Conservation (phyloP, 2,113 vertebrate species). For the Sclerurus mexicanus region DNA sequence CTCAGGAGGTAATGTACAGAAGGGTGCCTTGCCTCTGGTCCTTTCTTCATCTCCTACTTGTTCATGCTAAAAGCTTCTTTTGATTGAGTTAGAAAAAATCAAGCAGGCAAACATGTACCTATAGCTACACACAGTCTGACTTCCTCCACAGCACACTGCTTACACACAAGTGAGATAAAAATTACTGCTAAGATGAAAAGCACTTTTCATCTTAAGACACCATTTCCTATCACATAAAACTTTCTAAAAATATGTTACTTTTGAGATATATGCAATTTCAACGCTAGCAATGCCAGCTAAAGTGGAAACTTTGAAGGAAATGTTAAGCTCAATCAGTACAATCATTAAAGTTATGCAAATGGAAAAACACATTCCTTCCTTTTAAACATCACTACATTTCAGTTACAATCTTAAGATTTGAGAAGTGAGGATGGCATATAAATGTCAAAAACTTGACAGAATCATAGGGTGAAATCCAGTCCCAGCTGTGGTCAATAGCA, state of each 20-base stretch:
- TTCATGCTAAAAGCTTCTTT: conserved; percentile 20
- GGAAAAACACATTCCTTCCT: neutral
- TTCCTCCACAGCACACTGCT: neutral
- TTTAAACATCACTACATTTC: neutral
- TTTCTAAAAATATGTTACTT: conserved; percentile 38
- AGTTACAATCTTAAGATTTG: neutral
- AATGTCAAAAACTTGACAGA: conserved; percentile 14
- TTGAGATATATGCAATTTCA: conserved; percentile 32
- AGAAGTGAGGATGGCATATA: neutral
- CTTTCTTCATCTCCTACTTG: neutral
- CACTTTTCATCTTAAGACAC: conserved; percentile 3
- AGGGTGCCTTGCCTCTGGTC: neutral
- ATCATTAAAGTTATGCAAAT: conserved; percentile 53
- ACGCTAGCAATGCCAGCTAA: neutral
- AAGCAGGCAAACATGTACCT: neutral
- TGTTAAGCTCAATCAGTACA: conserved; percentile 1
- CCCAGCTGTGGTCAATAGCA: conserved; percentile 17
- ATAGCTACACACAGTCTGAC: neutral
- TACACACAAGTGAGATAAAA: conserved; percentile 16
- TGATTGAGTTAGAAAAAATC: neutral
- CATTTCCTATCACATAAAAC: neutral
- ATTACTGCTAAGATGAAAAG: conserved; percentile 17
- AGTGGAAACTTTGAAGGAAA: conserved; percentile 31
- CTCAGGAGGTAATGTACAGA: neutral
- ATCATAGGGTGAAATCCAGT: neutral